phyloP scores from a whole-genome alignment of 1,140 invertebrate species.

The Xylocopa sonorina region DNA sequence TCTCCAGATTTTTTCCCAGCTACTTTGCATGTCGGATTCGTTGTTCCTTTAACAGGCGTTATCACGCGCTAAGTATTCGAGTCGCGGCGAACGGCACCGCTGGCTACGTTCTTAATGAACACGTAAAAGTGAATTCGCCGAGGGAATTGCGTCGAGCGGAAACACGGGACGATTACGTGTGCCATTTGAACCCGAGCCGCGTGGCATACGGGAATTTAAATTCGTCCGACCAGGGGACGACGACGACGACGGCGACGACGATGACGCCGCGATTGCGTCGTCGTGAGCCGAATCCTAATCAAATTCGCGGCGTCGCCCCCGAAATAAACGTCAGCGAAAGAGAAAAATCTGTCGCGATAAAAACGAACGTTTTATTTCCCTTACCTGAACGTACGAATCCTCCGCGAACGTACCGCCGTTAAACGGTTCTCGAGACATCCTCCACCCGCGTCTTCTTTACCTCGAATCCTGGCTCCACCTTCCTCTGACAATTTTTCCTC shows the following conservation, averaged over 20 bases:
- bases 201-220: background rate
- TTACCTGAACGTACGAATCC: constrained; percentile 22
- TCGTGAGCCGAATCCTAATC: background rate
- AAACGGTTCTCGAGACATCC: constrained; percentile 23
- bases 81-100: background rate
- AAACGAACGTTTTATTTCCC: constrained; percentile 36
- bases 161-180: background rate
- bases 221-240: background rate
- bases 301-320: background rate
- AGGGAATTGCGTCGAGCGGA: background rate
- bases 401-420: constrained; percentile 31
- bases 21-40: background rate
- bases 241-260: background rate
- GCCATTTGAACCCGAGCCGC: background rate
- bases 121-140: constrained; percentile 9
- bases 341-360: constrained; percentile 36
- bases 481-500: background rate
- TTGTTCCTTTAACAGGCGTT: background rate
- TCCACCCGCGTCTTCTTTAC: background rate
- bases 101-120: background rate
- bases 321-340: background rate
- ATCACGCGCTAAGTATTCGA: too few species aligned
- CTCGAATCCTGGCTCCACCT: background rate
- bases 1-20: background rate
- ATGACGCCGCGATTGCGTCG: background rate